Conservation (phyloP, 2,113 vertebrate genomes). For the Megatriorchis doriae region DNA sequence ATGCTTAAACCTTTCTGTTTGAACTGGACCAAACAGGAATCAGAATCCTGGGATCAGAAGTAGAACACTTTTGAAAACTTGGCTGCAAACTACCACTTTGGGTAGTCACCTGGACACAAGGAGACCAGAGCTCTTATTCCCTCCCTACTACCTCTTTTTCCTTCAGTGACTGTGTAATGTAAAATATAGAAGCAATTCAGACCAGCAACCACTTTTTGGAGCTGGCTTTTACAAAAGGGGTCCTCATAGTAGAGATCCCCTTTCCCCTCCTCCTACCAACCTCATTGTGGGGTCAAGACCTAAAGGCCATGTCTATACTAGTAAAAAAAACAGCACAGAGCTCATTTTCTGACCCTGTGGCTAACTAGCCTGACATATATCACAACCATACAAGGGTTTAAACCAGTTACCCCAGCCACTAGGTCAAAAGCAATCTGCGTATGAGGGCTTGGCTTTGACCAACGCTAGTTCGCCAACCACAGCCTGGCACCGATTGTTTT, state of each 20-base stretch:
- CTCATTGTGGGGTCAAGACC: neutral
- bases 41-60: neutral
- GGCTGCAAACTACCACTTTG: neutral
- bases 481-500: neutral
- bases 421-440: neutral
- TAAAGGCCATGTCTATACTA: neutral
- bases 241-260: fast-evolving
- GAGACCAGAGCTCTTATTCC: neutral
- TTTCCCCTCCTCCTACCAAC: neutral
- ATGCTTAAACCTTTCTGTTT: neutral
- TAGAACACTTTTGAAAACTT: neutral
- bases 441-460: neutral
- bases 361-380: neutral
- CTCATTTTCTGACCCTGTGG: neutral
- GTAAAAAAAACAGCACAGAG: neutral
- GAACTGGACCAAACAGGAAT: neutral
- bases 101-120: neutral
- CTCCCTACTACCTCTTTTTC: neutral
- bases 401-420: neutral
- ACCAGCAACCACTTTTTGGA: neutral
- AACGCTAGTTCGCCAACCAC: neutral
- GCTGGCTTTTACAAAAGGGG: neutral
- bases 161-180: neutral
- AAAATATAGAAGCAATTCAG: neutral
- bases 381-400: neutral